A percentile compares a stretch with the other conserved stretches of the same genome.
Conservation (phyloP, 2,888 invertebrate genomes). For the Hypena proboscidalis region DNA sequence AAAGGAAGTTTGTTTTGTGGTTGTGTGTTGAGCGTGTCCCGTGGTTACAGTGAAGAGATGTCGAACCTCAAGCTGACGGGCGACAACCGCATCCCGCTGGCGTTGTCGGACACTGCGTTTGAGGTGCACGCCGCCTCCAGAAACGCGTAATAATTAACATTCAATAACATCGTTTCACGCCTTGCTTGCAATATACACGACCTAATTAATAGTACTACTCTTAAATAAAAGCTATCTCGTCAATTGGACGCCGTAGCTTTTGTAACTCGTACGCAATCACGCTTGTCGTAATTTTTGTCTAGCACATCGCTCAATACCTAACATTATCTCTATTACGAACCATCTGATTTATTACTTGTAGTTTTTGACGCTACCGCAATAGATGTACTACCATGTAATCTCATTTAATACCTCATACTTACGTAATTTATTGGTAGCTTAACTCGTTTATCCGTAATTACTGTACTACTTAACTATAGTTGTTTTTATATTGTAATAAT, state of each 20-base stretch:
- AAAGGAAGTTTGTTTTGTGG: constrained; percentile 13
- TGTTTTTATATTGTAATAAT: not conserved
- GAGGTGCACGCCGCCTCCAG: constrained; percentile 82
- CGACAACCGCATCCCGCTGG: constrained; percentile 81
- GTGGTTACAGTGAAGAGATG: constrained; percentile 82
- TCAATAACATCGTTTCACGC: constrained; percentile 50
- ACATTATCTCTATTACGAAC: constrained; percentile 13
- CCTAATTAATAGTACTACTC: constrained; percentile 29
- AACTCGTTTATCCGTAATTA: not conserved
- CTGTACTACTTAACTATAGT: not conserved
- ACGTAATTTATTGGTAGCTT: not conserved
- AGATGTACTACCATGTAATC: constrained; percentile 14
- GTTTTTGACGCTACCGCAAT: constrained; percentile 10
- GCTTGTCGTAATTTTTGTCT: constrained; percentile 33
- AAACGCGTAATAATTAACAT: constrained; percentile 75
- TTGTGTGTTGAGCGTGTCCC: constrained; percentile 46
- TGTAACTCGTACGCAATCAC: constrained; percentile 28
- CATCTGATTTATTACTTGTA: constrained; percentile 11
- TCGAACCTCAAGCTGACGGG: constrained; percentile 80
- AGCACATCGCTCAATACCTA: constrained; percentile 21
- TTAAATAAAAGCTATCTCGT: constrained; percentile 12
- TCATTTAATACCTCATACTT: not conserved
- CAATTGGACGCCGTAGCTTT: constrained; percentile 19
- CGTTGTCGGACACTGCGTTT: constrained; percentile 82
- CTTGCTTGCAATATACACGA: constrained; percentile 55